Conservation (phyloP, 2,113 vertebrate species). For the Sitta europaea region DNA sequence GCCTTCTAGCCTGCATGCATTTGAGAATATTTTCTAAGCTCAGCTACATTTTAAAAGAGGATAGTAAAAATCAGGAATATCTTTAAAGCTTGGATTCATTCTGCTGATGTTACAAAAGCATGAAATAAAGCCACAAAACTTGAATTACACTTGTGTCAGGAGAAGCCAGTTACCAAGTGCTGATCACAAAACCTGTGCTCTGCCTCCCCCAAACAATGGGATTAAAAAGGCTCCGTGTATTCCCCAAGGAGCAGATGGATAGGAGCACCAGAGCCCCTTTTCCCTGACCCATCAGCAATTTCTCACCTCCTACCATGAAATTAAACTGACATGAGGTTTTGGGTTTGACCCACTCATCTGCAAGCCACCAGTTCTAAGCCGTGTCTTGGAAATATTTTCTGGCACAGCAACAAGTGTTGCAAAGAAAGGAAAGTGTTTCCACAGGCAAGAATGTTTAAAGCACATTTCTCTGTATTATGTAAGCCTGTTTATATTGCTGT, state of each 20-base stretch:
- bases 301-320: conserved; percentile 3
- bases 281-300: conserved; percentile 17
- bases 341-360: not conserved
- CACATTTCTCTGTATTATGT: not conserved
- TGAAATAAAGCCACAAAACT: not conserved
- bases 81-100: conserved; percentile 15
- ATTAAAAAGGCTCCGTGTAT: not conserved
- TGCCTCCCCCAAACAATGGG: not conserved
- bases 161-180: not conserved
- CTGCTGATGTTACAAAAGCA: not conserved
- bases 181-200: conserved; percentile 12
- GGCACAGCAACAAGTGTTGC: not conserved
- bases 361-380: not conserved
- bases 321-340: conserved; percentile 18
- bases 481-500: not conserved
- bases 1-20: not conserved
- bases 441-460: not conserved
- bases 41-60: not conserved
- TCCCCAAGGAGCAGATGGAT: not conserved
- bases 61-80: not conserved
- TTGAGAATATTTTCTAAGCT: not conserved
- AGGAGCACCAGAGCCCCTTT: not conserved
- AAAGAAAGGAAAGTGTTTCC: not conserved
- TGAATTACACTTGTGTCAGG: conserved; percentile 12
- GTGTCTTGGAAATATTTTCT: not conserved